These are phyloP conservation scores for Agapornis roseicollis DNA, from an alignment of 2,113 vertebrate genomes.

Conservation along the genomic window DNA sequence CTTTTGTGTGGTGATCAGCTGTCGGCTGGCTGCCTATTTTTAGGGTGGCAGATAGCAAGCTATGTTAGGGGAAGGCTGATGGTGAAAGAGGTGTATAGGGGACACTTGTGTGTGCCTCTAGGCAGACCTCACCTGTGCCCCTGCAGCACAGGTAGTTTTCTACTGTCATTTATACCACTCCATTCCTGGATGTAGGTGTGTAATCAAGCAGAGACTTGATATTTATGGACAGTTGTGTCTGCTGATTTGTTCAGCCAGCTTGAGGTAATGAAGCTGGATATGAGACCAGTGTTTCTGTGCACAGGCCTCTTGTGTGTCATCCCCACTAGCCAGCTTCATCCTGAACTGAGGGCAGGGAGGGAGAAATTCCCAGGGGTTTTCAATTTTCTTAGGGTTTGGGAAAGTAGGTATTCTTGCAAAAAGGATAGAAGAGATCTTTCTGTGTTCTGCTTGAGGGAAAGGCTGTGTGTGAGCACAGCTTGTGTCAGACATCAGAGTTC, in stretches of 20 bases:
- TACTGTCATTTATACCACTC: accelerated
- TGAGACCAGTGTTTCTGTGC: not conserved
- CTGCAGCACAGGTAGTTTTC: not conserved
- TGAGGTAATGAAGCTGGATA: not conserved
- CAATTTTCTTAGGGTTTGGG: not conserved
- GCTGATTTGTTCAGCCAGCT: not conserved
- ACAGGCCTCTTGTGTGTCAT: not conserved
- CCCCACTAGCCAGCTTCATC: not conserved
- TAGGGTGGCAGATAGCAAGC: not conserved
- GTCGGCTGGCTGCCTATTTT: slow-evolving; percentile 45
- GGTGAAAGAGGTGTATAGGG: not conserved
- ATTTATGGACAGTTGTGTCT: not conserved
- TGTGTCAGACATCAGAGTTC: not conserved
- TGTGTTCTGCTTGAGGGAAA: not conserved
- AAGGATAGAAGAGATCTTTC: not conserved
- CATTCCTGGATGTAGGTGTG: too few relatives aligned
- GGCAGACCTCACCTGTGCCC: not conserved
- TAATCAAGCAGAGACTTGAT: not conserved
- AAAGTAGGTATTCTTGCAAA: not conserved
- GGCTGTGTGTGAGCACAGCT: not conserved
- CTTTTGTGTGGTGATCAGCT: slow-evolving; percentile 70
- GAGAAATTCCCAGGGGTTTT: not conserved
- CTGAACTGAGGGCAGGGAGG: not conserved
- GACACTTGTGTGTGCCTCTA: not conserved
- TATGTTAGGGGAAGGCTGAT: not conserved